Evolutionary conservation across 2,113 vertebrate species (phyloP), one percentile per base, ranked within the genome.

Genomic region (Nansenia antarctica): DNA sequence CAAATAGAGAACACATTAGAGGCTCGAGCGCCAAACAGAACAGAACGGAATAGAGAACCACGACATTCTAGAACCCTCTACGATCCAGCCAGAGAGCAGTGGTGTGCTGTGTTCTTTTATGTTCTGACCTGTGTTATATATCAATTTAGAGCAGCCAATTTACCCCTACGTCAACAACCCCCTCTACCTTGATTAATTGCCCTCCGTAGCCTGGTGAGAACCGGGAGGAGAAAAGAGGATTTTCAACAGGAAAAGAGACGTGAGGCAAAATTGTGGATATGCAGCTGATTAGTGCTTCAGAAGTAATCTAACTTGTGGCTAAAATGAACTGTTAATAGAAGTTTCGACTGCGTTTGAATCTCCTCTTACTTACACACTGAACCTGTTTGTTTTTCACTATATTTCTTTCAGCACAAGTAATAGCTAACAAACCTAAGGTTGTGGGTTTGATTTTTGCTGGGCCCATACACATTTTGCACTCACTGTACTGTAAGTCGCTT

Each of bases 81-180:
- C n/a, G n/a, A n/a, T 83, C 76, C 86, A 83, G 42, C 82, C 73
- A 42, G 83, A 87, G 85, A 58, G 79, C 72, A 15, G 0, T 59
- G 57, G 62, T 69, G 80, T 83, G 77, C 81, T 81, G 74, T 76
- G 22, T 65, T 53, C 70, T 52, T 70, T 65, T 71, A 68, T 29
- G 62, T 76, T 68, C 57, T 82, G 82, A 79, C 76, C 78, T 69
- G 67, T 72, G 84, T 86, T 86, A 89, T 90, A 90, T 89, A 89
- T 92, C 89, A 90, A 86, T 79, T 86, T 85, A 85, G 87, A 84
- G 73, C 79, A 90, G 85, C 88, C 87, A 86, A 90, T 88, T 89
- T 88, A 84, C 77, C 84, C 65, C 62, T 53, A 68, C 86, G 85
- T 88, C 86, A 88, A 78, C 69, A 77, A n/a, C n/a, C n/a, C 80